Percentiles rank a stretch among this genome's conserved stretches.
phyloP scores from a whole-genome alignment of 2,888 invertebrate genomes.

The Poecilus cupreus region DNA sequence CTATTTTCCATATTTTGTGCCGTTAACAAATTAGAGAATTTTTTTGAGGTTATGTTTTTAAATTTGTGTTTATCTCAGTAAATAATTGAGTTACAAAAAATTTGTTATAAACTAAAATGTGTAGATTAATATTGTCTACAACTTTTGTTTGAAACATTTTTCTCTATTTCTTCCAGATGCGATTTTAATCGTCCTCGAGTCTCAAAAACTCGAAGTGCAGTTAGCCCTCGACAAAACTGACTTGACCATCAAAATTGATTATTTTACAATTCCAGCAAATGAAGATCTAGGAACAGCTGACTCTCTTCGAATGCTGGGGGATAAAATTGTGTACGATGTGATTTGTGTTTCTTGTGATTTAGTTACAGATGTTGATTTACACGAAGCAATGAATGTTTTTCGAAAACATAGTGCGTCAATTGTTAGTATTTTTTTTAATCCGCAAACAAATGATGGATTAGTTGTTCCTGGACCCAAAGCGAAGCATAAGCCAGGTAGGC shows the following conservation, averaged over 20 bases:
- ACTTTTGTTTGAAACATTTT: too few species aligned
- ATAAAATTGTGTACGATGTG: slow-evolving; percentile 87
- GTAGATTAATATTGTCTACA: too few species aligned
- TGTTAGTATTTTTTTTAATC: slow-evolving; percentile 85
- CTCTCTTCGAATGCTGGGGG: slow-evolving; percentile 87
- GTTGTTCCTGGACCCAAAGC: slow-evolving; percentile 89
- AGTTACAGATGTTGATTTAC: slow-evolving; percentile 88
- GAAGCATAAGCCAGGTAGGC: slow-evolving; percentile 85
- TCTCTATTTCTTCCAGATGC: slow-evolving; percentile 77
- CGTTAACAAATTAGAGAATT: too few species aligned
- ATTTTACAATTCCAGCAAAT: slow-evolving; percentile 83
- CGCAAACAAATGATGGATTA: slow-evolving; percentile 78
- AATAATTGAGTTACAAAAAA: too few species aligned
- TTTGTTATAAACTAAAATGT: too few species aligned
- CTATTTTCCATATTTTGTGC: too few species aligned
- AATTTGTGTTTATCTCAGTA: too few species aligned
- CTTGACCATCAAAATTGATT: slow-evolving; percentile 85
- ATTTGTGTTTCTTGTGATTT: slow-evolving; percentile 94
- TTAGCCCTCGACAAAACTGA: slow-evolving; percentile 83
- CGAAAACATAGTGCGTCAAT: slow-evolving; percentile 90
- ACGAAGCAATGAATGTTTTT: slow-evolving; percentile 87
- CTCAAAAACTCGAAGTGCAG: slow-evolving; percentile 84
- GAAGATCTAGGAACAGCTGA: slow-evolving; percentile 96
- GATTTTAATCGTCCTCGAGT: slow-evolving; percentile 87
- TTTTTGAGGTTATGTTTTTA: too few species aligned